Percentiles rank a stretch among this genome's conserved stretches.
Conservation (phyloP, 2,888 invertebrate genomes). For the Megalurothrips usitatus region DNA sequence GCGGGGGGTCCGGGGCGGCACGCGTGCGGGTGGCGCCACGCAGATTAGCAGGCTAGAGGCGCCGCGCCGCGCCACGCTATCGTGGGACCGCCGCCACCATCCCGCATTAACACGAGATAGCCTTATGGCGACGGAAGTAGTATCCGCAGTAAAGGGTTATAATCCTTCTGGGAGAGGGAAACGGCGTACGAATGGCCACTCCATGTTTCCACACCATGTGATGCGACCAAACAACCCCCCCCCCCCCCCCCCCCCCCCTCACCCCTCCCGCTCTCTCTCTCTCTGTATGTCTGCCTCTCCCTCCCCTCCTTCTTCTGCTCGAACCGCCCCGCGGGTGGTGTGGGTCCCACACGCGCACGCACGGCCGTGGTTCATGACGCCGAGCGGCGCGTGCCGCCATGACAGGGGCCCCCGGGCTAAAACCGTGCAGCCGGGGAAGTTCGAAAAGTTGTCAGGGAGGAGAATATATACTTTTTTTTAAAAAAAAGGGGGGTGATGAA, state of each 20-base stretch:
- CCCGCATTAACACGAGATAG: not conserved
- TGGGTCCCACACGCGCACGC: too few relatives aligned
- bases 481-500: not conserved
- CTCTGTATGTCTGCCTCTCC: not conserved
- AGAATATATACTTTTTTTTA: too few relatives aligned
- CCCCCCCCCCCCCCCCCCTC: not conserved
- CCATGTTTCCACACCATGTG: not conserved
- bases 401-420: too few relatives aligned
- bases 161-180: not conserved
- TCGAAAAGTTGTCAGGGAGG: too few relatives aligned
- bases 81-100: not conserved
- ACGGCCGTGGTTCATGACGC: too few relatives aligned
- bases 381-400: too few relatives aligned
- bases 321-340: too few relatives aligned
- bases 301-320: not conserved
- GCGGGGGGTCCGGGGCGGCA: too few relatives aligned
- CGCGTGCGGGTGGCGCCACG: too few relatives aligned
- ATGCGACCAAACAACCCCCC: not conserved
- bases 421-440: too few relatives aligned
- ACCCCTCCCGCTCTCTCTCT: not conserved
- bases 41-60: not conserved
- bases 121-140: not conserved
- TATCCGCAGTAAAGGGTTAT: conserved; percentile 2
- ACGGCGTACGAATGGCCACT: conserved; percentile 6
- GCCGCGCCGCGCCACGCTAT: not conserved